Percentiles rank a stretch among this genome's conserved stretches.
phyloP scores from a whole-genome alignment of 2,113 vertebrate genomes.

The Rattus norvegicus region DNA sequence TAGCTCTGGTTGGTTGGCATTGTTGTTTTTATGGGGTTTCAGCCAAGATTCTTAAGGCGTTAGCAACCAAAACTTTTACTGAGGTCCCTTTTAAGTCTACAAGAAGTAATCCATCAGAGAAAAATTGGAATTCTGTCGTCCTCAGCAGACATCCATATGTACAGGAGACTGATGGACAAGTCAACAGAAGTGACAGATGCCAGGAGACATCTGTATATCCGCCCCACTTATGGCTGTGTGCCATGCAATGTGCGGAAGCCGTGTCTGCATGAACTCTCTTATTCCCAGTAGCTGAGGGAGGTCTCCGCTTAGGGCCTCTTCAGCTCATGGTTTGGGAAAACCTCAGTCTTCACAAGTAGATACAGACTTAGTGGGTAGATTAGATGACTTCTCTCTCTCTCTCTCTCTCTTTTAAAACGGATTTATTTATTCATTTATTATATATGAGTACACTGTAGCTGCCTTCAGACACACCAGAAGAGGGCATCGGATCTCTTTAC shows the following conservation, averaged over 20 bases:
- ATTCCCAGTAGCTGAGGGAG: not conserved
- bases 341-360: not conserved
- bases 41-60: constrained; percentile 13
- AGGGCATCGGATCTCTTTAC: too few relatives aligned
- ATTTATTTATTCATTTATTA: not conserved
- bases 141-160: not conserved
- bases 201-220: not conserved
- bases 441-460: too few relatives aligned
- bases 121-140: not conserved
- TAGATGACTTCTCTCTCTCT: not conserved
- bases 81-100: not conserved
- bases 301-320: not conserved
- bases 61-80: not conserved
- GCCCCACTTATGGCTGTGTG: accelerated
- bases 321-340: not conserved
- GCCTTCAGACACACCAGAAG: too few relatives aligned
- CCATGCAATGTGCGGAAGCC: not conserved
- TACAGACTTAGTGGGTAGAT: not conserved
- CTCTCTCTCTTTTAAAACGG: not conserved
- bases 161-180: not conserved
- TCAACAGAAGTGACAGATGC: not conserved
- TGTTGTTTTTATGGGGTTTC: not conserved
- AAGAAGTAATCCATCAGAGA: not conserved
- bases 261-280: not conserved
- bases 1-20: too few relatives aligned